A percentile compares a stretch with the other conserved stretches of the same genome.
phyloP scores from a whole-genome alignment of 2,113 vertebrate genomes.

The Collichthys lucidus region DNA sequence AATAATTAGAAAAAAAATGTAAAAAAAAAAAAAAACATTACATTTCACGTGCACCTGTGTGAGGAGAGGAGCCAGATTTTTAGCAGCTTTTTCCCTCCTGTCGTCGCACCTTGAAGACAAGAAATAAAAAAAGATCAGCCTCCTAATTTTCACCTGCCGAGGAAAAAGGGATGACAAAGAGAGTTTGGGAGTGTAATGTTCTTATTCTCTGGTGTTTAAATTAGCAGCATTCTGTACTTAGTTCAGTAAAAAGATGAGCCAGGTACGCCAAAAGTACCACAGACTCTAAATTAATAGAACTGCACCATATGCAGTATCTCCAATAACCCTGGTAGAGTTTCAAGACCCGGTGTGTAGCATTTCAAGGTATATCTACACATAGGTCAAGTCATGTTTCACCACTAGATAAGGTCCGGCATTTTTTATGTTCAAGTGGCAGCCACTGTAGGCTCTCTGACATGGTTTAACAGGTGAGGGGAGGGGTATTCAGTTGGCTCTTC shows the following conservation, averaged over 20 bases:
- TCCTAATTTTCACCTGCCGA: slow-evolving; percentile 57
- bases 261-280: background rate
- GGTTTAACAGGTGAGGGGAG: too few relatives aligned
- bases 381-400: too few relatives aligned
- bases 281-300: background rate
- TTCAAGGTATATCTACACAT: background rate
- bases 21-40: slow-evolving; percentile 35
- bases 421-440: too few relatives aligned
- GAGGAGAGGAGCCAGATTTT: slow-evolving; percentile 3
- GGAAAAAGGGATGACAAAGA: slow-evolving; percentile 21
- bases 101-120: slow-evolving; percentile 28
- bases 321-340: background rate
- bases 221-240: slow-evolving; percentile 17
- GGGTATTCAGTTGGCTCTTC: too few relatives aligned
- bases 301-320: background rate
- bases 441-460: too few relatives aligned
- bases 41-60: slow-evolving; percentile 68
- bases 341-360: too few relatives aligned
- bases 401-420: too few relatives aligned
- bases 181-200: background rate
- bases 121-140: slow-evolving; percentile 13
- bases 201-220: slow-evolving; percentile 41
- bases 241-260: slow-evolving; percentile 9
- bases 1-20: too few relatives aligned
- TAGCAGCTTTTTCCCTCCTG: slow-evolving; percentile 5